Evolutionary conservation across 2,797 vertebrate genomes (phyloP).

Genomic region (Ctenosaura bakeri): DNA sequence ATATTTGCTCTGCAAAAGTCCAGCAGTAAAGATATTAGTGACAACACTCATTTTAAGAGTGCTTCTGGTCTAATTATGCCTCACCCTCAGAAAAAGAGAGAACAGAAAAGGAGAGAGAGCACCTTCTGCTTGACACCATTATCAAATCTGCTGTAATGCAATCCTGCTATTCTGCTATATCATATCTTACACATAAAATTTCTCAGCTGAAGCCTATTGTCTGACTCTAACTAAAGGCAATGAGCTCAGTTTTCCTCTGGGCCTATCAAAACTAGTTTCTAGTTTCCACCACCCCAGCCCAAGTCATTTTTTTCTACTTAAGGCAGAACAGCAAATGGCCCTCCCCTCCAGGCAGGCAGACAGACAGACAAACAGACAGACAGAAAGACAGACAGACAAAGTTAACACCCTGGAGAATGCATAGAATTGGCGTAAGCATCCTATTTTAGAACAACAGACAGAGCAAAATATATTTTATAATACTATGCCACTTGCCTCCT

Average conservation of each 20-base stretch:
- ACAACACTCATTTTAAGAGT: neutral
- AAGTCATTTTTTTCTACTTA: neutral
- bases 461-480: neutral
- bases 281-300: neutral
- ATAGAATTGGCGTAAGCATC: neutral
- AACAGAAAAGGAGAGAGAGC: neutral
- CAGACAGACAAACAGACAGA: neutral
- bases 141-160: conserved; percentile 35
- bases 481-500: neutral
- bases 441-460: neutral
- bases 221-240: neutral
- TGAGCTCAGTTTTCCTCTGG: neutral
- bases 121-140: rapidly evolving
- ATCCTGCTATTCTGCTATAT: neutral
- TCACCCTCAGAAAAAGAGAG: neutral
- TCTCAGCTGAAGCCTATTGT: neutral
- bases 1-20: neutral
- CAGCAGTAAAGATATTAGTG: neutral
- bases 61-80: conserved; percentile 8
- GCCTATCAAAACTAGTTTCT: neutral
- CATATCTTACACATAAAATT: neutral
- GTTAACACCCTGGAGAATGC: neutral
- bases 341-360: neutral
- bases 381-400: neutral
- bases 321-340: neutral